Conservation (phyloP, 2,797 vertebrate species). For the Phataginus tricuspis region DNA sequence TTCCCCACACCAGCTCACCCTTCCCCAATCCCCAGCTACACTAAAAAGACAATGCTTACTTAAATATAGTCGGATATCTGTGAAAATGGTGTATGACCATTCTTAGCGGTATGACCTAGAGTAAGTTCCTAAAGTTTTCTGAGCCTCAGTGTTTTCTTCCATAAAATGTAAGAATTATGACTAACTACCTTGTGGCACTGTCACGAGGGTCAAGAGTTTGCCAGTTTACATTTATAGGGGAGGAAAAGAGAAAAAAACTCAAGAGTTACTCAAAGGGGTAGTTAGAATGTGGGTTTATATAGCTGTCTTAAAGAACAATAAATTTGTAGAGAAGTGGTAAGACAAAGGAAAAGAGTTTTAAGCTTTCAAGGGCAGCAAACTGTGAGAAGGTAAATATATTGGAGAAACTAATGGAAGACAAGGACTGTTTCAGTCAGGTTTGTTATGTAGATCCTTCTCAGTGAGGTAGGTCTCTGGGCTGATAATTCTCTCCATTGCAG, state of each 20-base stretch:
- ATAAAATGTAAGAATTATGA: constrained; percentile 5
- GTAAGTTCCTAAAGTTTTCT: background rate
- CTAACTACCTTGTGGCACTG: background rate
- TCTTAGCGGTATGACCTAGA: background rate
- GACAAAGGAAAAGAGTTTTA: background rate
- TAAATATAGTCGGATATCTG: background rate
- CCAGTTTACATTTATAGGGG: background rate
- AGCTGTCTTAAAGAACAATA: background rate
- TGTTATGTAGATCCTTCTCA: background rate
- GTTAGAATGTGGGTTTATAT: background rate
- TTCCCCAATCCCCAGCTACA: background rate
- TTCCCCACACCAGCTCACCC: too few relatives aligned
- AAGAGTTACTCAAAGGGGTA: background rate
- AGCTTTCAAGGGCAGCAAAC: background rate
- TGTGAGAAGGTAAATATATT: background rate
- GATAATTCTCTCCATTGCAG: background rate
- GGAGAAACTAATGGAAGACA: background rate
- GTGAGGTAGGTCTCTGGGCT: background rate
- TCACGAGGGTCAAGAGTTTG: background rate
- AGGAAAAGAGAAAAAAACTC: background rate
- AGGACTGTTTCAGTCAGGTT: background rate
- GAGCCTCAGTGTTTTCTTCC: background rate
- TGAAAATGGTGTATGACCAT: background rate
- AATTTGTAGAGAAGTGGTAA: background rate
- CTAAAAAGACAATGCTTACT: background rate